These are phyloP conservation scores for Cynopterus sphinx DNA, from an alignment of 2,797 vertebrate genomes.

Conservation along the genomic window DNA sequence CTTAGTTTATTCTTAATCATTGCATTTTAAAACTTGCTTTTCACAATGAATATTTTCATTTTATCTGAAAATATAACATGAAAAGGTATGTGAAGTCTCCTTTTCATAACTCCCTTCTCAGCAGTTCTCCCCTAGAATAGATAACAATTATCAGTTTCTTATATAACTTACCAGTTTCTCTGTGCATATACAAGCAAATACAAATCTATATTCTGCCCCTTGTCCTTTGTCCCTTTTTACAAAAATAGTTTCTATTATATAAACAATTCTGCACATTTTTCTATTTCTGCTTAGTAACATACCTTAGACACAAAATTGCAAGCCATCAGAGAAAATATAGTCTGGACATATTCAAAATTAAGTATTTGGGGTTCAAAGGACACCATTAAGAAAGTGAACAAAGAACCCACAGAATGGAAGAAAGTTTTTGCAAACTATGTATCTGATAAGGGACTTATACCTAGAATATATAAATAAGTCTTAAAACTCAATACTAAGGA, in stretches of 20 bases:
- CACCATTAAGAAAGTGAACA: background rate
- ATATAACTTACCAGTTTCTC: background rate
- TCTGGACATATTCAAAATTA: background rate
- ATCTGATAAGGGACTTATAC: background rate
- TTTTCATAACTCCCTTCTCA: background rate
- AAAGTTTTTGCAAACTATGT: background rate
- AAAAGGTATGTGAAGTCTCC: background rate
- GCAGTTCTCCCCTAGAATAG: background rate
- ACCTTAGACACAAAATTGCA: background rate
- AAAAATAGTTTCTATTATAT: constrained; percentile 5
- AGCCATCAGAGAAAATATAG: background rate
- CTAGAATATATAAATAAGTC: background rate
- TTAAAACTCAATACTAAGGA: constrained; percentile 22
- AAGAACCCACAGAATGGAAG: background rate
- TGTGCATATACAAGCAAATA: background rate
- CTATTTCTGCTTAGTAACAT: background rate
- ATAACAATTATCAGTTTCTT: background rate
- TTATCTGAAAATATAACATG: background rate
- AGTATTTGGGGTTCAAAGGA: background rate
- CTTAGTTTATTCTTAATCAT: background rate
- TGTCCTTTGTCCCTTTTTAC: background rate
- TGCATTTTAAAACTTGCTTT: constrained; percentile 9
- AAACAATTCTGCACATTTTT: background rate
- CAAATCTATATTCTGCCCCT: background rate
- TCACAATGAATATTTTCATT: constrained; percentile 15